Evolutionary conservation across 2,113 vertebrate genomes (phyloP).

Genomic region (Sorex araneus): DNA sequence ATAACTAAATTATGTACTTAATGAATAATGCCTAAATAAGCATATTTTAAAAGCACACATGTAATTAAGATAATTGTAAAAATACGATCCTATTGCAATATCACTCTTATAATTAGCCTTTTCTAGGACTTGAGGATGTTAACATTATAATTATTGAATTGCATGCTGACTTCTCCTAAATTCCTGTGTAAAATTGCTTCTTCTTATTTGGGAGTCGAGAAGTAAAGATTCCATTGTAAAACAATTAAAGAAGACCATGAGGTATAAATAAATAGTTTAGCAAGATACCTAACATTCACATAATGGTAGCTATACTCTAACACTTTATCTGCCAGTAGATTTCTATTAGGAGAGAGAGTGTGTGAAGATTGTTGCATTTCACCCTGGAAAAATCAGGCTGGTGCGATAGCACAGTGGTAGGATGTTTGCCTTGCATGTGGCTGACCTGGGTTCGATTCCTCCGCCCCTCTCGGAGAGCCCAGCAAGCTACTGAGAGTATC

Average conservation of each 20-base stretch:
- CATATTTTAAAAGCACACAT: too few species aligned
- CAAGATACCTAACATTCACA: neutral
- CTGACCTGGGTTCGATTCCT: too few species aligned
- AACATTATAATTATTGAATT: neutral
- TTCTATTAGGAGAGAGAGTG: too few species aligned
- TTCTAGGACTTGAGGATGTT: conserved; percentile 39
- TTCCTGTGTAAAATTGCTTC: neutral
- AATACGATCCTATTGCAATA: neutral
- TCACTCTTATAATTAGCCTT: neutral
- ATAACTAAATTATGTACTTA: too few species aligned
- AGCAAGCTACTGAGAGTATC: too few species aligned
- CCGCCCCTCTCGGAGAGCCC: too few species aligned
- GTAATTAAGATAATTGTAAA: too few species aligned
- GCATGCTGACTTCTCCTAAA: neutral
- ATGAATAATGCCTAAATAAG: too few species aligned
- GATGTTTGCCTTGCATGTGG: too few species aligned
- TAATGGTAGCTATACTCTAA: neutral
- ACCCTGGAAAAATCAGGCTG: too few species aligned
- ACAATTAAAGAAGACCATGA: neutral
- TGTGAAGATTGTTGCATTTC: too few species aligned
- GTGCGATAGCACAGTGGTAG: too few species aligned
- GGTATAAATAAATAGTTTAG: conserved; percentile 23
- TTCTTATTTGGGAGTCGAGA: conserved; percentile 12
- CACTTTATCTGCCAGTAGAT: neutral
- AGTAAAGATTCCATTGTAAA: conserved; percentile 20